Evolutionary conservation across 2,113 vertebrate genomes (phyloP), one percentile per base, ranked within the genome.

Genomic region (Hemichromis elongatus): DNA sequence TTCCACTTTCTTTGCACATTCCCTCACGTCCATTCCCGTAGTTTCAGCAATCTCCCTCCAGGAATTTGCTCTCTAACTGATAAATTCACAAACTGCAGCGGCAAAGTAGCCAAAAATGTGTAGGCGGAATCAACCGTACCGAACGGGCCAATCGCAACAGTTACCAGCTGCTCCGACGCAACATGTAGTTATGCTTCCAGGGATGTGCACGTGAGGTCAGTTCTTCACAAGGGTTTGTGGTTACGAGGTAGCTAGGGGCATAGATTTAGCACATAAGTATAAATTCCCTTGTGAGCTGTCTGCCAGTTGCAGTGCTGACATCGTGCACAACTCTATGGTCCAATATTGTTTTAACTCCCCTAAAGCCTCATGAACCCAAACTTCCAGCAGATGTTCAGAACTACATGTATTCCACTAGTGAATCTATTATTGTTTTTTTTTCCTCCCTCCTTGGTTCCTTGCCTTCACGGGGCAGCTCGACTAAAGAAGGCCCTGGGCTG

Each of bases 331-430:
- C 57, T 85, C 18, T 9, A 9, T 30, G 80, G 24, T 85, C 63
- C 77, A 78, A 30, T 77, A 80, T 92, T 88, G 47, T 92, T 89
- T 81, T 42, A 82, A 57, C 53, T 84, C 81, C 63, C 79, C 79
- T 54, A 75, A 83, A 86, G 57, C 28, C 61, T 59, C 70, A 86
- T 85, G 66, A 90, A 70, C 82, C 79, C 63, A 61, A 90, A 93
- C 77, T 59, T 81, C 79, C 77, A 83, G 79, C 81, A 75, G 42
- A 50, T 28, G 45, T 50, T 30, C 68, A 75, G 68, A 19, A 82
- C 73, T 80, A 26, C 77, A 61, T 70, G 28, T 33, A 54, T 83
- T 82, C 70, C 21, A 8, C n/a, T 53, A 26, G 52, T 45, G 7
- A 79, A 81, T 86, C 79, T 63, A 79, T 85, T 83, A 63, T 78